Evolutionary conservation across 2,113 vertebrate species (phyloP).

Genomic region (Boulengerochromis microlepis): DNA sequence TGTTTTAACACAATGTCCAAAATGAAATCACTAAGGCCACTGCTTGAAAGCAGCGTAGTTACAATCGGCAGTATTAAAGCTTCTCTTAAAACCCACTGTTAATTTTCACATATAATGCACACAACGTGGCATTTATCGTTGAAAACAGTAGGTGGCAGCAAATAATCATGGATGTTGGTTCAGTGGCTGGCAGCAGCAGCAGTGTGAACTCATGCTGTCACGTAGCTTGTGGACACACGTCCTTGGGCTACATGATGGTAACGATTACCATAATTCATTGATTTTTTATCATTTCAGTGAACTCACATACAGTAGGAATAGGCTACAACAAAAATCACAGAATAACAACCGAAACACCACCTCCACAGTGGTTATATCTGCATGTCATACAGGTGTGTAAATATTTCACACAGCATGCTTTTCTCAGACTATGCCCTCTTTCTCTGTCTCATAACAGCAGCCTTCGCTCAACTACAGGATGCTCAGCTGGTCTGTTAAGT

Average conservation of each 20-base stretch:
- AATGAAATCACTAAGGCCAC: not conserved
- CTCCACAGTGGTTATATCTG: not conserved
- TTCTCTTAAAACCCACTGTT: not conserved
- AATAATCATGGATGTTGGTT: not conserved
- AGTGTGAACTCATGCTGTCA: not conserved
- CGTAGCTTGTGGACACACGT: not conserved
- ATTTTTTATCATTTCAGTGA: not conserved
- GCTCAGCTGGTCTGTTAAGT: not conserved
- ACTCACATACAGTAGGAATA: not conserved
- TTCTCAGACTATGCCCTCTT: not conserved
- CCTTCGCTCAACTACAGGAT: not conserved
- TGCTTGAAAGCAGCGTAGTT: not conserved
- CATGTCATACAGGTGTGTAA: not conserved
- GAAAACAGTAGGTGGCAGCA: conserved; percentile 37
- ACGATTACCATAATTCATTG: not conserved
- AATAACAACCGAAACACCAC: not conserved
- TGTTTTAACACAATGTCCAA: not conserved
- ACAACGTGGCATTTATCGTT: not conserved
- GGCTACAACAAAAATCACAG: not conserved
- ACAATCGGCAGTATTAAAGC: not conserved
- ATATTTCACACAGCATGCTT: not conserved
- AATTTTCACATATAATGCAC: not conserved
- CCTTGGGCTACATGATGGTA: not conserved
- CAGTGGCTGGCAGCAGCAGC: not conserved
- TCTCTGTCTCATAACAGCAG: not conserved